A percentile compares a stretch with the other conserved stretches of the same genome.
phyloP scores from a whole-genome alignment of 2,113 vertebrate species.

The Coracopsis vasa region DNA sequence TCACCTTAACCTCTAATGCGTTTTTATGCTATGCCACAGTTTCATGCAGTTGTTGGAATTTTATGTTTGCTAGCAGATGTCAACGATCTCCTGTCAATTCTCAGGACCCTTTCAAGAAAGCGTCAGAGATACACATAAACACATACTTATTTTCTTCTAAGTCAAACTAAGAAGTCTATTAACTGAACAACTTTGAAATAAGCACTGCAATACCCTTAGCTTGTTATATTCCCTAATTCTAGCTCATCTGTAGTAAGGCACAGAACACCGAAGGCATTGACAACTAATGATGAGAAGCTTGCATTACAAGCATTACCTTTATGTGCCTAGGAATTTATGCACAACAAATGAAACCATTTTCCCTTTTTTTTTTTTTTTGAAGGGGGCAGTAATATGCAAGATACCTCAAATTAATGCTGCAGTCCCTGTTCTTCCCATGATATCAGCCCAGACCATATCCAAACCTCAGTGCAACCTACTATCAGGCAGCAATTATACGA shows the following conservation, averaged over 20 bases:
- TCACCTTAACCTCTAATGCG: neutral
- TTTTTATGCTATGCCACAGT: neutral
- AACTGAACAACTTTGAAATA: neutral
- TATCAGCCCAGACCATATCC: neutral
- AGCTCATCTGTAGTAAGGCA: neutral
- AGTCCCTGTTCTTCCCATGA: neutral
- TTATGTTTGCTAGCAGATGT: neutral
- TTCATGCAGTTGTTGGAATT: neutral
- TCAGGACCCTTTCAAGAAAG: neutral
- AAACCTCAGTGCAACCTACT: neutral
- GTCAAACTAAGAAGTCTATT: neutral
- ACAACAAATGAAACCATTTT: neutral
- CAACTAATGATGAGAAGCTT: neutral
- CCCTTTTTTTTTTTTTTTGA: neutral
- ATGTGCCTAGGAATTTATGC: neutral
- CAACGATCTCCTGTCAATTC: neutral
- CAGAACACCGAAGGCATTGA: neutral
- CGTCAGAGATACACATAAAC: neutral
- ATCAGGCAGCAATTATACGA: neutral
- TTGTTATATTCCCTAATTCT: neutral
- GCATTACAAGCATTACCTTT: neutral
- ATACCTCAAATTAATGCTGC: neutral
- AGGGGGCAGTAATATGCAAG: neutral
- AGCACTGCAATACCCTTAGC: neutral
- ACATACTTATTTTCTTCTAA: neutral